phyloP scores from a whole-genome alignment of 2,113 vertebrate species.

The Pluvialis apricaria region DNA sequence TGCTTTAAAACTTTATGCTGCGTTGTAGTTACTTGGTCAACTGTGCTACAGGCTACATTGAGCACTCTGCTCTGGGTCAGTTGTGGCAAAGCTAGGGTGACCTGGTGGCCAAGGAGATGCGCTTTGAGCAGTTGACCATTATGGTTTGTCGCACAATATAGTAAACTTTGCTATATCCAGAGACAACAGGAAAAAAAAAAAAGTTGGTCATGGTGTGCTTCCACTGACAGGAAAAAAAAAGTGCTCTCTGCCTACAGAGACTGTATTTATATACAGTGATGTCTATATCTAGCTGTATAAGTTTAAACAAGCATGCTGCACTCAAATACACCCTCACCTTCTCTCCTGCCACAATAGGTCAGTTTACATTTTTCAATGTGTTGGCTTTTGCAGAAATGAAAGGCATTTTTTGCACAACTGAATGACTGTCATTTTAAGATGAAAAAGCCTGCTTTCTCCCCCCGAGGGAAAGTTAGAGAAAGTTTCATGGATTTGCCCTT shows the following conservation, averaged over 20 bases:
- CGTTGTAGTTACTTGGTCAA: background rate
- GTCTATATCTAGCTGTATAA: background rate
- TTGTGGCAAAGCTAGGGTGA: background rate
- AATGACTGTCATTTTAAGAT: background rate
- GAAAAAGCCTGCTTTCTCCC: background rate
- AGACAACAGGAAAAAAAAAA: background rate
- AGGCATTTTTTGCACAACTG: background rate
- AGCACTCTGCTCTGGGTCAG: background rate
- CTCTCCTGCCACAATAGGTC: background rate
- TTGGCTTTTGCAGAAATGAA: background rate
- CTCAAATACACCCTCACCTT: background rate
- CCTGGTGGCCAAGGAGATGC: background rate
- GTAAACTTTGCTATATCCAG: background rate
- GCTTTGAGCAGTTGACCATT: background rate
- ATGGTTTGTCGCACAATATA: background rate
- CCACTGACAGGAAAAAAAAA: background rate
- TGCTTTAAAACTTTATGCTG: background rate
- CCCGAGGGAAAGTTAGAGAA: background rate
- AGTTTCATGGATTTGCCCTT: background rate
- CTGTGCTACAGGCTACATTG: background rate
- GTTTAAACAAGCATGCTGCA: background rate
- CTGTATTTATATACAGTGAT: background rate
- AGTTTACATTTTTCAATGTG: background rate
- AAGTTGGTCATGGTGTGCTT: rapidly evolving
- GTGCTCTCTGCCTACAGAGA: background rate